These are phyloP conservation scores for Eilema caniola DNA, from an alignment of 2,888 invertebrate genomes.

Conservation along the genomic window DNA sequence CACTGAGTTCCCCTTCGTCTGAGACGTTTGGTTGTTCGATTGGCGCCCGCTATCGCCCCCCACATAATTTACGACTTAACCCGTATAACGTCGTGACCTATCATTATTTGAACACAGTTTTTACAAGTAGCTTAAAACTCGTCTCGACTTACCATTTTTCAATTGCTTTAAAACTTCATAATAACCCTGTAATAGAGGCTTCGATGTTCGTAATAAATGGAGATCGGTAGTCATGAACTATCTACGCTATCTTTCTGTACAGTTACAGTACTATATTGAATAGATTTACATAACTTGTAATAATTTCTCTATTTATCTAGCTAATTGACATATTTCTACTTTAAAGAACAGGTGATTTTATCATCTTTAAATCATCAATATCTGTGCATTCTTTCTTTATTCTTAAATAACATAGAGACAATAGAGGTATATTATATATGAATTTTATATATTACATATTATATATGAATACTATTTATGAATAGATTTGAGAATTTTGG, in stretches of 20 bases:
- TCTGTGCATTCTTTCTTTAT: conserved; percentile 5
- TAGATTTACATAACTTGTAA: conserved; percentile 7
- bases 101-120: conserved; percentile 65
- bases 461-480: too few species aligned
- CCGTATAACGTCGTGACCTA: conserved; percentile 70
- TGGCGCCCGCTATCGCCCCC: conserved; percentile 65
- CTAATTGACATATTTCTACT: conserved; percentile 17
- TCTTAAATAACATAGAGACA: not conserved
- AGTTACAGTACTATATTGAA: too few species aligned
- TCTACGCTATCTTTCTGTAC: conserved; percentile 16
- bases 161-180: conserved; percentile 23
- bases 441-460: too few species aligned
- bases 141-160: conserved; percentile 27
- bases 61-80: conserved; percentile 72
- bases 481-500: not conserved
- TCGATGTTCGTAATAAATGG: conserved; percentile 24
- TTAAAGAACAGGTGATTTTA: conserved; percentile 1
- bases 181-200: conserved; percentile 23
- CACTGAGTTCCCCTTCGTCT: conserved; percentile 60
- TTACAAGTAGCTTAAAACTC: conserved; percentile 42
- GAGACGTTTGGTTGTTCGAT: conserved; percentile 63
- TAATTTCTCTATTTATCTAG: not conserved
- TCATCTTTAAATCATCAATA: conserved; percentile 11
- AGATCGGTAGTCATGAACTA: conserved; percentile 25
- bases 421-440: too few species aligned